These are phyloP conservation scores for Caenorhabditis inopinata DNA, from an alignment of 1,140 invertebrate genomes.

Conservation along the genomic window DNA sequence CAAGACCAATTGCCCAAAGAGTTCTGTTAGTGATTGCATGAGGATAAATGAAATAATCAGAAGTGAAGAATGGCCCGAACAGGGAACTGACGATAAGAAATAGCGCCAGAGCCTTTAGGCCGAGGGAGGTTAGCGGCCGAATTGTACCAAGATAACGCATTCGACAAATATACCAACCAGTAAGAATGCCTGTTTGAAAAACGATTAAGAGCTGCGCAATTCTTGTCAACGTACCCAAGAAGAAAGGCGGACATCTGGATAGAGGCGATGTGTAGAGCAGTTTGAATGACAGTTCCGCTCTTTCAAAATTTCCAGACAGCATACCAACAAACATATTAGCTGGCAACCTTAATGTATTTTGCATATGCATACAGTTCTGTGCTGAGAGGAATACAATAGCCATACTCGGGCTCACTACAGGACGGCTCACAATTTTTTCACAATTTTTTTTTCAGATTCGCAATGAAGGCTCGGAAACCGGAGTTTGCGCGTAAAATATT, in stretches of 20 bases:
- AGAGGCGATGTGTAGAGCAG: conserved; percentile 21
- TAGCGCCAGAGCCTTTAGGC: background rate
- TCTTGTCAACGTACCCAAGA: background rate
- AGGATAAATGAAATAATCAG: background rate
- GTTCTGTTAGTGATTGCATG: conserved; percentile 4
- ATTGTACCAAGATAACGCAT: background rate
- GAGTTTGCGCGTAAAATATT: no score
- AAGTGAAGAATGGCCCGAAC: background rate
- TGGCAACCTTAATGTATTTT: no score
- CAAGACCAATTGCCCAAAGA: conserved; percentile 25
- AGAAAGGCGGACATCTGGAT: conserved; percentile 32
- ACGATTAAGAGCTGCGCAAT: no score
- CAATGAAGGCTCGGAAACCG: no score
- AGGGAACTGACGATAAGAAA: background rate
- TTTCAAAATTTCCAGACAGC: conserved; percentile 9
- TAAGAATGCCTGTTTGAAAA: background rate
- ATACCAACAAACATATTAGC: conserved; percentile 31
- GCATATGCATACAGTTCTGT: no score
- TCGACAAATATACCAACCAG: conserved; percentile 25
- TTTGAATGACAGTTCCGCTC: background rate
- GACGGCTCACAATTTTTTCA: no score
- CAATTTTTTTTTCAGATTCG: no score
- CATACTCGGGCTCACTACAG: no score
- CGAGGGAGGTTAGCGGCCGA: background rate
- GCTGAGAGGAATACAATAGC: no score